Evolutionary conservation across 1,140 invertebrate species (phyloP).

Genomic region (Telenomus remus): DNA sequence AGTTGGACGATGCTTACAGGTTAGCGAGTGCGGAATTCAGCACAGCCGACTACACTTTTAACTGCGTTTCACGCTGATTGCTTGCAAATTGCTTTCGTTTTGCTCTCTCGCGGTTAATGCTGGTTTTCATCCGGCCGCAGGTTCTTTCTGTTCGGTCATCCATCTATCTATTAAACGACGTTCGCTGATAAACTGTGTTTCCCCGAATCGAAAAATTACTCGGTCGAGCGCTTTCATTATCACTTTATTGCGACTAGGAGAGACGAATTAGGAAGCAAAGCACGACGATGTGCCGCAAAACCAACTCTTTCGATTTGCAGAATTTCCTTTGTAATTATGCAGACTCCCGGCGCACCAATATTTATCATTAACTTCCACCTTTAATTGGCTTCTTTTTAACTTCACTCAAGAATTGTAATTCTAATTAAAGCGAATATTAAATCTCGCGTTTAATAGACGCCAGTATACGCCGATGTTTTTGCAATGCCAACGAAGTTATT

Average conservation of each 20-base stretch:
- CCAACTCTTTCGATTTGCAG: conserved; percentile 9
- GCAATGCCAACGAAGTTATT: conserved; percentile 12
- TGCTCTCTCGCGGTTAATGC: conserved; percentile 13
- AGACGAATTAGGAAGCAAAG: conserved; percentile 46
- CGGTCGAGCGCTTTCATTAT: conserved; percentile 46
- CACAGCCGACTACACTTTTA: conserved; percentile 63
- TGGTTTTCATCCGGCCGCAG: not conserved
- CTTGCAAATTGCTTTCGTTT: conserved; percentile 69
- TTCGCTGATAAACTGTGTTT: conserved; percentile 40
- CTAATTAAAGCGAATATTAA: conserved; percentile 19
- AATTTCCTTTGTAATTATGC: conserved; percentile 46
- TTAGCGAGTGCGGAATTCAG: conserved; percentile 63
- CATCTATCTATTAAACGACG: conserved; percentile 53
- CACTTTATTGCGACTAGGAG: conserved; percentile 29
- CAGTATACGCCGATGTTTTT: conserved; percentile 16
- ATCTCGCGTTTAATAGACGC: conserved; percentile 5
- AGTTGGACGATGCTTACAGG: conserved; percentile 65
- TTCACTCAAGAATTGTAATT: conserved; percentile 2
- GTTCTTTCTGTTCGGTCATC: conserved; percentile 45
- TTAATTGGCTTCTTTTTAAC: conserved; percentile 8
- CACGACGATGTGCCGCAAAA: conserved; percentile 3
- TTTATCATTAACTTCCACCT: conserved; percentile 20
- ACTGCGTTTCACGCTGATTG: conserved; percentile 66
- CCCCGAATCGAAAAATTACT: conserved; percentile 52
- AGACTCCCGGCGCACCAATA: conserved; percentile 3